A percentile compares a stretch with the other conserved stretches of the same genome.
These are phyloP conservation scores for Neoniphon sammara DNA, from an alignment of 2,797 vertebrate species.

Conservation along the genomic window DNA sequence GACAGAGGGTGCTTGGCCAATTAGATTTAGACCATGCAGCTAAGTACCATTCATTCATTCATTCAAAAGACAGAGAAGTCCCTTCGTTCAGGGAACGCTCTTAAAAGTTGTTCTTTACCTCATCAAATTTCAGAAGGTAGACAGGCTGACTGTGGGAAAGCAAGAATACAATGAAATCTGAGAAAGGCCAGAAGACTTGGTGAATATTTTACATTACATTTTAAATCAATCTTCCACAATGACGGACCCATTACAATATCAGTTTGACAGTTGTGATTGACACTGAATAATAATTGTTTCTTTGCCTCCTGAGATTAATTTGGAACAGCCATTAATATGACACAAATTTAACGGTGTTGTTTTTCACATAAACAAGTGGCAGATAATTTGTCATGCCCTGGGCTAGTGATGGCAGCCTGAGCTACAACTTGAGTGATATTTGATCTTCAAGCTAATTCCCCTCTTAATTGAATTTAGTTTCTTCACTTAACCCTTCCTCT, in stretches of 20 bases:
- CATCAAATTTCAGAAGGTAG: not conserved
- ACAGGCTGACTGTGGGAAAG: slow-evolving; percentile 44
- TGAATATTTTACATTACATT: not conserved
- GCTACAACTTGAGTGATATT: not conserved
- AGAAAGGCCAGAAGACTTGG: not conserved
- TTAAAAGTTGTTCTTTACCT: slow-evolving; percentile 30
- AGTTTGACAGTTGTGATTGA: too few relatives aligned
- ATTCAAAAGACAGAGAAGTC: slow-evolving; percentile 62
- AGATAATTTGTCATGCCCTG: not conserved
- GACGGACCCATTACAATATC: too few relatives aligned
- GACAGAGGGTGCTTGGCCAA: slow-evolving; percentile 74
- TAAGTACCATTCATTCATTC: slow-evolving; percentile 55
- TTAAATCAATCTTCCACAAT: too few relatives aligned
- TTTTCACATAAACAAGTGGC: not conserved
- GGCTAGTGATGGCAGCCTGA: slow-evolving; percentile 2
- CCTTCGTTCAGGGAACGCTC: slow-evolving; percentile 26
- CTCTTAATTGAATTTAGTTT: not conserved
- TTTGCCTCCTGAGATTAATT: not conserved
- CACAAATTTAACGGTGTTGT: not conserved
- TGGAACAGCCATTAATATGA: not conserved
- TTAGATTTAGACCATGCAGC: slow-evolving; percentile 69
- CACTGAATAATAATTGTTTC: not conserved
- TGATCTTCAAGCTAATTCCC: not conserved
- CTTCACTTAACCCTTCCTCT: not conserved
- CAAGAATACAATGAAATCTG: not conserved